phyloP scores from a whole-genome alignment of 2,888 invertebrate genomes.

The Drosophila helvetica region DNA sequence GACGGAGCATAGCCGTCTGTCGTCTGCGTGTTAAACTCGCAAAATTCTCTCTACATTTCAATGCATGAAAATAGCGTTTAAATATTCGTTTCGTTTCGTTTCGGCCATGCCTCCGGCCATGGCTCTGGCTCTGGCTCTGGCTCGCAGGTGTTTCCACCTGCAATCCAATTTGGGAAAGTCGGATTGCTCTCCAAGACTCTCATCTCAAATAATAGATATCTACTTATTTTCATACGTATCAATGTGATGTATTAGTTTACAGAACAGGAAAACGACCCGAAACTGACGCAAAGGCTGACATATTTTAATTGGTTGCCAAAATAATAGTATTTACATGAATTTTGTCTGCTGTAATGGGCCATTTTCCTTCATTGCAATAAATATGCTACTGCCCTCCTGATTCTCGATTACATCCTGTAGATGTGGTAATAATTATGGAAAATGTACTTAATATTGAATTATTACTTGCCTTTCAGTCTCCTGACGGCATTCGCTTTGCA shows the following conservation, averaged over 20 bases:
- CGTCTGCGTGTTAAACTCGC: constrained; percentile 65
- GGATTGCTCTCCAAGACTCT: constrained; percentile 20
- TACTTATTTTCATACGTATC: constrained; percentile 31
- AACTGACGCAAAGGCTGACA: background rate
- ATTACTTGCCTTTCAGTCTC: no score
- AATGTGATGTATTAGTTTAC: constrained; percentile 31
- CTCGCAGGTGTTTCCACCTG: constrained; percentile 32
- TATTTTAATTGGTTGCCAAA: background rate
- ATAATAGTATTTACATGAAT: background rate
- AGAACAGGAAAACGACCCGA: background rate
- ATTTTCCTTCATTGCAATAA: no score
- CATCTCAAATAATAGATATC: constrained; percentile 10
- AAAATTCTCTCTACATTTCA: constrained; percentile 67
- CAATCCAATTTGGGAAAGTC: constrained; percentile 30
- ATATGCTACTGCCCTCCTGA: no score
- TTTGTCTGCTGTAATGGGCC: no score
- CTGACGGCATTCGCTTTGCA: no score
- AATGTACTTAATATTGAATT: no score
- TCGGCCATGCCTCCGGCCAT: background rate
- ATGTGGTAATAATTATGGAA: no score
- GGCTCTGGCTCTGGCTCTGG: constrained; percentile 5
- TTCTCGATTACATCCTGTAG: no score
- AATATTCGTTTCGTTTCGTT: constrained; percentile 48
- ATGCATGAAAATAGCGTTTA: constrained; percentile 65
- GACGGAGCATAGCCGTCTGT: constrained; percentile 55